Evolutionary conservation across 2,797 vertebrate species (phyloP).

Genomic region (Phaenicophaeus curvirostris): DNA sequence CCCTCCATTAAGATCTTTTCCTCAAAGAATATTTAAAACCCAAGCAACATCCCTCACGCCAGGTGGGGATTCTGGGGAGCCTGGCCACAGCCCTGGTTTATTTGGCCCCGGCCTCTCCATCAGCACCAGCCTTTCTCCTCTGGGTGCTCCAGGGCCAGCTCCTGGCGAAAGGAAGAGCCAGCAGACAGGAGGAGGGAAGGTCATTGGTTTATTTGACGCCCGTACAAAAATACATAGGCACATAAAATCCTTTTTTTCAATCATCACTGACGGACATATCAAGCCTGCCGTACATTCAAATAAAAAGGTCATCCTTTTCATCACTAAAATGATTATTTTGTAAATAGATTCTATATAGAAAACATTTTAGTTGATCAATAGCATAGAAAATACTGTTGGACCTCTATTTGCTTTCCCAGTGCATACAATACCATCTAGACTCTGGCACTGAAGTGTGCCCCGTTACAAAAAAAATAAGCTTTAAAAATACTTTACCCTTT

Average conservation of each 20-base stretch:
- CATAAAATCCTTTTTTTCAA: slow-evolving; percentile 37
- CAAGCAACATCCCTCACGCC: background rate
- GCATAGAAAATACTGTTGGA: slow-evolving; percentile 54
- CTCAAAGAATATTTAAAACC: background rate
- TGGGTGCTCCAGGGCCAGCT: background rate
- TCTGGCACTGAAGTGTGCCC: background rate
- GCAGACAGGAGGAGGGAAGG: background rate
- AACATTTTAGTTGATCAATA: slow-evolving; percentile 48
- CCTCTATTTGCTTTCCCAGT: background rate
- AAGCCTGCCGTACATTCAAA: slow-evolving; percentile 43
- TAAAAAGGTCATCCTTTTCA: slow-evolving; percentile 15
- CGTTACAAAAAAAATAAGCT: slow-evolving; percentile 48
- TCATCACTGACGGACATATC: slow-evolving; percentile 31
- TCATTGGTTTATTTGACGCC: slow-evolving; percentile 74
- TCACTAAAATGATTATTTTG: slow-evolving; percentile 56
- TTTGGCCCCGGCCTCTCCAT: background rate
- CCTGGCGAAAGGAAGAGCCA: background rate
- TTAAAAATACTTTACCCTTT: slow-evolving; percentile 35
- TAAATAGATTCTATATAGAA: slow-evolving; percentile 72
- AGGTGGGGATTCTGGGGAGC: background rate
- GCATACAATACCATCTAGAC: background rate
- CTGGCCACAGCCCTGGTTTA: too few species aligned
- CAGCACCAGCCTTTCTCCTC: background rate
- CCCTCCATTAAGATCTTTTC: background rate
- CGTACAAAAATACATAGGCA: slow-evolving; percentile 80